These are phyloP conservation scores for Parasteatoda tepidariorum DNA, from an alignment of 1,140 invertebrate species.

Conservation along the genomic window DNA sequence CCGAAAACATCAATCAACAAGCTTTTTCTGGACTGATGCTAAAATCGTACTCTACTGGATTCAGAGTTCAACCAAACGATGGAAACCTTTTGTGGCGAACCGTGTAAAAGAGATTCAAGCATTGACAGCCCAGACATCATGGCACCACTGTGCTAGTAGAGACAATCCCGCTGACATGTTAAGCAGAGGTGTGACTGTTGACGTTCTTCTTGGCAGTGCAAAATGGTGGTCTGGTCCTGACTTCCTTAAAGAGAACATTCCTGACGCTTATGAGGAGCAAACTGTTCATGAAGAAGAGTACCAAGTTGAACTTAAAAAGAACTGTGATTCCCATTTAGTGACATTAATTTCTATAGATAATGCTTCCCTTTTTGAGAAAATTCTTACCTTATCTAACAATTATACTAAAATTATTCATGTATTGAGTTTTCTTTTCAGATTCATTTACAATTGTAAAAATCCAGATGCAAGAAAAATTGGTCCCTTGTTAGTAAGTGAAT, in stretches of 20 bases:
- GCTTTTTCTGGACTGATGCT: slow-evolving; percentile 2
- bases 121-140: neutral
- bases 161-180: neutral
- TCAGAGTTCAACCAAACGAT: neutral
- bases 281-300: neutral
- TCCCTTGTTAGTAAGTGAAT: neutral
- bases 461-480: neutral
- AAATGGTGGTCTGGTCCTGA: neutral
- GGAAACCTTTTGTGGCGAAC: neutral
- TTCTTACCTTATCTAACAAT: neutral
- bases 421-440: neutral
- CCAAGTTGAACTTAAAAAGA: neutral
- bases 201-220: neutral
- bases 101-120: neutral
- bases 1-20: neutral
- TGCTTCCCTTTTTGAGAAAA: neutral
- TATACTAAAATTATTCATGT: neutral
- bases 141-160: neutral
- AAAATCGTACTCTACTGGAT: slow-evolving; percentile 3
- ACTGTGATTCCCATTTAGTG: too few species aligned
- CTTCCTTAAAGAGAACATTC: neutral
- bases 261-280: neutral
- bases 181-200: neutral
- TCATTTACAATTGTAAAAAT: slow-evolving; percentile 8
- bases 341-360: too few species aligned